Percentiles rank a stretch among this genome's conserved stretches.
Conservation (phyloP, 2,797 vertebrate species). For the Micrastur ruficollis region DNA sequence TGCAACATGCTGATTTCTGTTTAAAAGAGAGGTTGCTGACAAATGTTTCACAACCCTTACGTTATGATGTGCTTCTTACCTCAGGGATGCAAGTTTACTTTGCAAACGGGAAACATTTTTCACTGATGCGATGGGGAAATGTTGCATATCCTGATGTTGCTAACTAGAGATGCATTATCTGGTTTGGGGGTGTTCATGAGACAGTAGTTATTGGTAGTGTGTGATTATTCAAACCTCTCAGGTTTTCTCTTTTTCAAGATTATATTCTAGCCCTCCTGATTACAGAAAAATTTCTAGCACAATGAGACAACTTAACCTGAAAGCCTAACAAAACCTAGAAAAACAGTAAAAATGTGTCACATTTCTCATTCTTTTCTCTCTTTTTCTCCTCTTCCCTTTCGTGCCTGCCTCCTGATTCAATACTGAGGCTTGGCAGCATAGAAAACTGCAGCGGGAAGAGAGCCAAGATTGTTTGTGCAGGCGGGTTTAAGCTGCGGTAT, state of each 20-base stretch:
- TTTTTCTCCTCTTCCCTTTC: not conserved
- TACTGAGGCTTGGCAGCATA: not conserved
- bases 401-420: not conserved
- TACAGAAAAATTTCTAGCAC: not conserved
- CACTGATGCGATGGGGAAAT: not conserved
- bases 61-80: not conserved
- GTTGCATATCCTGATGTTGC: not conserved
- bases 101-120: not conserved
- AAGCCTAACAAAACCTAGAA: not conserved
- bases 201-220: not conserved
- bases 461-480: not conserved
- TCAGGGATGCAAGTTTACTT: not conserved
- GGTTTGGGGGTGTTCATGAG: not conserved
- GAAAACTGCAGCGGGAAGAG: not conserved
- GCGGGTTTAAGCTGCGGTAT: not conserved
- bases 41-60: not conserved
- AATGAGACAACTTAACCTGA: not conserved
- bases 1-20: not conserved
- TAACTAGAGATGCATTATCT: not conserved
- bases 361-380: not conserved
- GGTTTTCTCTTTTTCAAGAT: not conserved
- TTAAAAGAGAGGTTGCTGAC: not conserved
- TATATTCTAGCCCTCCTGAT: not conserved
- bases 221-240: not conserved
- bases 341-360: fast-evolving